Evolutionary conservation across 2,888 invertebrate species (phyloP).

Genomic region (Lumbricus terrestris): DNA sequence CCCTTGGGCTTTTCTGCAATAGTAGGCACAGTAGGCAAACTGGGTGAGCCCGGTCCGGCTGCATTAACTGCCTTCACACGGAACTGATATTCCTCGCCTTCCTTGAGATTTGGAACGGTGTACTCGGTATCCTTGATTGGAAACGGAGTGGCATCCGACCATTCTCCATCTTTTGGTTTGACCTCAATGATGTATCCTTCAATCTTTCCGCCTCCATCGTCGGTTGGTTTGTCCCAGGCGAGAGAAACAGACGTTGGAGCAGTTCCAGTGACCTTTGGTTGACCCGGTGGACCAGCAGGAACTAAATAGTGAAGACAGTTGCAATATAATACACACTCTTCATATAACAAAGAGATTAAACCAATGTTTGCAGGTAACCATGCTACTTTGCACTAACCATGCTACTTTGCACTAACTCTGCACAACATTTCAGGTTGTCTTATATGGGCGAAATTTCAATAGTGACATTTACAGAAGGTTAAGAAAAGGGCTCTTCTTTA

Average conservation of each 20-base stretch:
- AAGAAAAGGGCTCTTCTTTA: too few relatives aligned
- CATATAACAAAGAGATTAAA: not conserved
- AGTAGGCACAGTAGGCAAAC: conserved; percentile 58
- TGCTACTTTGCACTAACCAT: not conserved
- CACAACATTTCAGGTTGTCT: not conserved
- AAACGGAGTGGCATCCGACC: conserved; percentile 67
- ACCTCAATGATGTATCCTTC: conserved; percentile 59
- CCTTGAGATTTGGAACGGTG: conserved; percentile 79
- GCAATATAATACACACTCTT: not conserved
- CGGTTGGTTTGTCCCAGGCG: conserved; percentile 58
- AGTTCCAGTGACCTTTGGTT: conserved; percentile 56
- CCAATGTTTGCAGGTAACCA: not conserved
- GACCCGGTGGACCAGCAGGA: conserved; percentile 53
- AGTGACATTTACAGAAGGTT: not conserved
- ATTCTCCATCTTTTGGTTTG: conserved; percentile 55
- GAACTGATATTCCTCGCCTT: conserved; percentile 92
- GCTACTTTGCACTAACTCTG: not conserved
- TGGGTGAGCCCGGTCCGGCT: conserved; percentile 76
- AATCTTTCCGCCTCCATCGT: conserved; percentile 59
- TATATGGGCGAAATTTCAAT: not conserved
- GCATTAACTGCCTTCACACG: conserved; percentile 92
- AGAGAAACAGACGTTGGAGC: conserved; percentile 80
- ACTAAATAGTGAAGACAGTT: conserved; percentile 54
- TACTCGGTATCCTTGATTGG: conserved; percentile 73
- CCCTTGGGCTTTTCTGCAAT: conserved; percentile 59